Evolutionary conservation across 1,140 invertebrate genomes (phyloP).

Genomic region (Brachystomella parvula): DNA sequence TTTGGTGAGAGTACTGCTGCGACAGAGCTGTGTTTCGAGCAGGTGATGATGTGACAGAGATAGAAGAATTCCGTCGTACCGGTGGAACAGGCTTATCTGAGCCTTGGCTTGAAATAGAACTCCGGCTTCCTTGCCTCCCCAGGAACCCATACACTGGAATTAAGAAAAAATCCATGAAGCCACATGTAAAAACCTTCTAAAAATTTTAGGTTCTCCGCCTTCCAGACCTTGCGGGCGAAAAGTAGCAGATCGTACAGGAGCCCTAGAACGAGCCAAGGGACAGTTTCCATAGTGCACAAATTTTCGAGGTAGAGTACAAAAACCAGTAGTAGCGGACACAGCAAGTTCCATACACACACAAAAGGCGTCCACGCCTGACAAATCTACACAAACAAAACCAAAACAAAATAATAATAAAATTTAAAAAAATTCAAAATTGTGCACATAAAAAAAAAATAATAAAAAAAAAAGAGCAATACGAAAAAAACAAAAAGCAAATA

Average conservation of each 20-base stretch:
- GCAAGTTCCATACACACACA: slow-evolving; percentile 25
- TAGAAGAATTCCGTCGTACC: slow-evolving; percentile 64
- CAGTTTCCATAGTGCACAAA: slow-evolving; percentile 20
- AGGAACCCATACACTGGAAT: neutral
- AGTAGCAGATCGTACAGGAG: neutral
- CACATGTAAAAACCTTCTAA: neutral
- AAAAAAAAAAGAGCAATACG: neutral
- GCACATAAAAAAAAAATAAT: neutral
- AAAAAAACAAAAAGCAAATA: neutral
- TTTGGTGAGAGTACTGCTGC: slow-evolving; percentile 8
- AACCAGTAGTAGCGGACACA: slow-evolving; percentile 39
- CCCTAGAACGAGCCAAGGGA: slow-evolving; percentile 15
- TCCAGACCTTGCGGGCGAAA: neutral
- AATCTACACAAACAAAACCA: slow-evolving; percentile 5
- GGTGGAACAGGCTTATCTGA: slow-evolving; percentile 68
- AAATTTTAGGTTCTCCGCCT: neutral
- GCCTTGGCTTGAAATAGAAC: slow-evolving; percentile 29
- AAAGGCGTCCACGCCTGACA: neutral
- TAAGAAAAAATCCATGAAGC: neutral
- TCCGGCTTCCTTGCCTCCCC: neutral
- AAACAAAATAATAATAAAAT: neutral
- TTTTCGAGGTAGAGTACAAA: slow-evolving; percentile 38
- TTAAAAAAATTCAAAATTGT: neutral
- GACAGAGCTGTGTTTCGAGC: slow-evolving; percentile 16
- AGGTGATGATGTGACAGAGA: slow-evolving; percentile 33